Percentiles rank a stretch among this genome's conserved stretches.
These are phyloP conservation scores for Leucophenga maculata DNA, from an alignment of 2,888 invertebrate species.

Conservation along the genomic window DNA sequence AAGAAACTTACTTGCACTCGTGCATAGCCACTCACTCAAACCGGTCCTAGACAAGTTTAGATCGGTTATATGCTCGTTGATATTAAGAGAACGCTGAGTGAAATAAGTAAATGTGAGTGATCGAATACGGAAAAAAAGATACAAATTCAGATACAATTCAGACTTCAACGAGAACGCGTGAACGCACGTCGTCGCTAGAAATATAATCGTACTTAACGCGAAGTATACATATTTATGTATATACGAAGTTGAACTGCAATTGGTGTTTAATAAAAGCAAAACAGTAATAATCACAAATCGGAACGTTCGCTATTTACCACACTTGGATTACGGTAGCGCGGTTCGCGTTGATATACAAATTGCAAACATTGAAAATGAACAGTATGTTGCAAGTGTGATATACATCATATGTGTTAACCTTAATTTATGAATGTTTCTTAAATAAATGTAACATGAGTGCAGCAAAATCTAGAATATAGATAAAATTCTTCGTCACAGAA, in stretches of 20 bases:
- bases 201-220: slow-evolving; percentile 30
- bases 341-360: slow-evolving; percentile 31
- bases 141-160: too few relatives aligned
- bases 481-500: background rate
- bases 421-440: background rate
- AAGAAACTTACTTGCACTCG: slow-evolving; percentile 36
- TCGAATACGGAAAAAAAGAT: too few relatives aligned
- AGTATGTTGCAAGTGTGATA: slow-evolving; percentile 3
- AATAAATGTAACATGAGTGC: slow-evolving; percentile 8
- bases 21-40: too few relatives aligned
- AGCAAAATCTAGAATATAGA: slow-evolving; percentile 14
- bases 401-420: background rate
- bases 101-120: too few relatives aligned
- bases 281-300: slow-evolving; percentile 29
- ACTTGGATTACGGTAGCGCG: slow-evolving; percentile 69
- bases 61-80: too few relatives aligned
- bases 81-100: too few relatives aligned
- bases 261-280: background rate
- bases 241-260: background rate
- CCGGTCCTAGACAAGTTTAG: too few relatives aligned
- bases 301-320: slow-evolving; percentile 51
- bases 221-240: slow-evolving; percentile 27
- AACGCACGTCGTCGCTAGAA: slow-evolving; percentile 46
- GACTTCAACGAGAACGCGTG: slow-evolving; percentile 56
- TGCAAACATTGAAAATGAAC: slow-evolving; percentile 41